Base-by-base conservation (phyloP, 2,888 invertebrate species). In the Cremastinae sp. region DNA sequence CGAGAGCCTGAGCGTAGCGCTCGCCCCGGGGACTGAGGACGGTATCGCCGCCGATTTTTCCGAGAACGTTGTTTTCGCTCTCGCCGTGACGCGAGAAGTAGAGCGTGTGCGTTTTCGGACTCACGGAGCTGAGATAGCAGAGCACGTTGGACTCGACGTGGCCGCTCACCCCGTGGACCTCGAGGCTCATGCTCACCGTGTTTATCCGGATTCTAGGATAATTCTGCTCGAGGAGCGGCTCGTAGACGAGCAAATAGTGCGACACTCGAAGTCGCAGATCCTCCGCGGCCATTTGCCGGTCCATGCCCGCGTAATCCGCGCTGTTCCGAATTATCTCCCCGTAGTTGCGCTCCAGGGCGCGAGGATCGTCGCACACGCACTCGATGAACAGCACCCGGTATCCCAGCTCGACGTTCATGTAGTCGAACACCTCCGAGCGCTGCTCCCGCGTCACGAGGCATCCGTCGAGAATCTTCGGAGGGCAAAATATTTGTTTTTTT, bases 51-150 rank as follows among this genome's bases (percentile, higher is more conserved):
- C 98, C 98, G 82, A 98, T 96, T 75, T 96, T 93, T 0, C 98
- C 98, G 10, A 96, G 91, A 1, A 96, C 93, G 90, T 98, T 98
- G 92, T 95, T 96, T 85, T 96, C 95, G 87, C 96, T 97, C 90
- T 98, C 98, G 1, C 98, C 98, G 89, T 98, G 98, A 96, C 97
- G 92, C 66, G 97, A 96, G 84, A 98, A 94, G 89, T 97, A 98
- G 78, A 98, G 92, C 4, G 96, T 96, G 85, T 97, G 95, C 3
- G 96, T 95, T 79, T 94, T 91, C 0, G 96, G 94, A 81, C 95
- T 95, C 86, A 97, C 95, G 82, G 96, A 96, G 85, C 97, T 96
- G 73, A 98, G 91, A 86, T 97, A 98, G 74, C 96, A 96, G 58
- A 98, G 93, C 43, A 97, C 95, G 70, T 95, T 93, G 62, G 95